Evolutionary conservation across 2,888 invertebrate genomes (phyloP), one percentile per base, ranked within the genome.

Genomic region (Trisateles emortualis): DNA sequence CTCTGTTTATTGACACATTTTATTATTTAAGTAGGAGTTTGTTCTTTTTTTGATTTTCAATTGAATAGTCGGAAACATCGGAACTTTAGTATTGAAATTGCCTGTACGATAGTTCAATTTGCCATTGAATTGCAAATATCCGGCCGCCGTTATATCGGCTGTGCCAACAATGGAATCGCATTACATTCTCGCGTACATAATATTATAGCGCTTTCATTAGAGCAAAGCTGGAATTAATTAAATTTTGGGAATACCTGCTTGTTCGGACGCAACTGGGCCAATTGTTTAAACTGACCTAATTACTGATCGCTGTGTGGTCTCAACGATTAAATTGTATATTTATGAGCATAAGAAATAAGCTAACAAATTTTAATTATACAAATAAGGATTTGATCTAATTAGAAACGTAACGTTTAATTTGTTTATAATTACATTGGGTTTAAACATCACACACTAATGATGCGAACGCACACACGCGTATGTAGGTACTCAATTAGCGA

Each of bases 121-220:
- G 69, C 64, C 60, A 71, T 69, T 64, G 73, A 77, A 78, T 75
- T 76, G 73, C 74, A 77, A 79, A 81, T 79, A 80, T 79, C 79
- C 78, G 76, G 74, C 48, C 52, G 52, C 51, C 64, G 68, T 49
- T 69, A 66, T 69, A 64, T 67, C 66, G 66, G 49, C 55, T 61
- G 63, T 61, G 61, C 72, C 56, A 70, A 78, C 73, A 76, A 68
- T 68, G 68, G 72, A 55, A 61, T 76, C 74, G 53, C 51, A 71
- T 78, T 74, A 68, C 74, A 63, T 69, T 71, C 59, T 56, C 49
- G 61, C 56, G 52, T 60, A 67, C 57, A 55, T 52, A 53, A 22
- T 5, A n/a, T 48, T 59, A 61, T 55, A 55, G 43, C 40, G 42
- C 63, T 67, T 60, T 60, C 65, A 68, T 61, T 63, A 59, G 48